Conservation (phyloP, 2,113 vertebrate genomes). For the Brachyhypopomus occidentalis region DNA sequence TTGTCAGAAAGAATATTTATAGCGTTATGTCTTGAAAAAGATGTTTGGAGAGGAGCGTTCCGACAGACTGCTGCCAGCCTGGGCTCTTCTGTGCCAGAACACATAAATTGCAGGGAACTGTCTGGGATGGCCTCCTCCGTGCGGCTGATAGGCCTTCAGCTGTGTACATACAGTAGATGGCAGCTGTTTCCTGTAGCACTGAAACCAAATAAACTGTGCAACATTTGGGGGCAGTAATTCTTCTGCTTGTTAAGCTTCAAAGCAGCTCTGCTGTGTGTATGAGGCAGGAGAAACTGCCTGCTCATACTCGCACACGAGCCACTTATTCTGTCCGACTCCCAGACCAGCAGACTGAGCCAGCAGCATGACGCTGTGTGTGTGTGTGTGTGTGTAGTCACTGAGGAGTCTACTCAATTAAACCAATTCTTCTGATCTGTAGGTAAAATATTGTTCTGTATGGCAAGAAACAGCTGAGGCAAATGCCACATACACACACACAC, state of each 20-base stretch:
- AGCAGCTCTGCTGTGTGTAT: constrained; percentile 37
- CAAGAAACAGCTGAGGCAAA: too few relatives aligned
- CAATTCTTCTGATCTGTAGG: not conserved
- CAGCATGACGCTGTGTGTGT: not conserved
- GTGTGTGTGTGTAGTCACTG: not conserved
- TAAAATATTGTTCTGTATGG: too few relatives aligned
- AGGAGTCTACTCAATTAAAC: not conserved
- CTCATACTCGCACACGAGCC: constrained; percentile 22
- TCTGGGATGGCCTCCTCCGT: constrained; percentile 32
- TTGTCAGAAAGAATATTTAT: constrained; percentile 4
- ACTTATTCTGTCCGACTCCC: constrained; percentile 18
- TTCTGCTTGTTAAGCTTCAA: constrained; percentile 57
- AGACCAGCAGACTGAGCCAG: constrained; percentile 18
- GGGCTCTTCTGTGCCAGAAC: constrained; percentile 15
- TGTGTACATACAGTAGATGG: constrained; percentile 55
- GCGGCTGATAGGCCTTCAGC: constrained; percentile 30
- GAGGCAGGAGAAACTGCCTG: constrained; percentile 44
- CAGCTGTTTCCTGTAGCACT: constrained; percentile 57
- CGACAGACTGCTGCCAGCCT: constrained; percentile 10
- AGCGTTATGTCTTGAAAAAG: not conserved
- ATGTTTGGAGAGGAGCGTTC: constrained; percentile 9
- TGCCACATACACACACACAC: too few relatives aligned
- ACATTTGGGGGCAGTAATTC: constrained; percentile 52
- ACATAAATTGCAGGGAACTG: constrained; percentile 37
- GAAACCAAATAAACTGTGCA: constrained; percentile 47